Conservation (phyloP, 1,140 invertebrate genomes). For the Caenorhabditis elegans region DNA sequence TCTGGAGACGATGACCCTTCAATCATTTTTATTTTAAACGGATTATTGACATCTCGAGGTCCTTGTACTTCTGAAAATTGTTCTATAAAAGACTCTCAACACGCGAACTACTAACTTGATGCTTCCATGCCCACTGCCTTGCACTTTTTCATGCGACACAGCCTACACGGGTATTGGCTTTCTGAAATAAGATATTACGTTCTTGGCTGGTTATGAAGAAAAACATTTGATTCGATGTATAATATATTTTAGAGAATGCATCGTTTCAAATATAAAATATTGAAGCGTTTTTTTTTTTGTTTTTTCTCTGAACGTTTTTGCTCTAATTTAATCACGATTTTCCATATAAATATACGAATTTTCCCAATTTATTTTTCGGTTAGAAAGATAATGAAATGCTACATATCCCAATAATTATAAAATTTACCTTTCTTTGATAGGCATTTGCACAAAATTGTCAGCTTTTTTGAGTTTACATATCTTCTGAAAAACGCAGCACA, state of each 20-base stretch:
- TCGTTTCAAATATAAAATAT: too few species aligned
- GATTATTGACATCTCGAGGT: not conserved
- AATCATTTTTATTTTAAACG: not conserved
- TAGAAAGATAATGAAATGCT: too few species aligned
- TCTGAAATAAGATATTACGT: conserved; percentile 23
- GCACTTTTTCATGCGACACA: conserved; percentile 4
- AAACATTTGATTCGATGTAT: too few species aligned
- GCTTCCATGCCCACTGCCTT: not conserved
- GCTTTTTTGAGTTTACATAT: conserved; percentile 4
- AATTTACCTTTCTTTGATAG: not conserved
- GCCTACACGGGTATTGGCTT: conserved; percentile 4
- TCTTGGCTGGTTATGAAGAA: too few species aligned
- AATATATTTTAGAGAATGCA: too few species aligned
- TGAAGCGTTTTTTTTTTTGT: too few species aligned
- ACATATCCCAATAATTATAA: too few species aligned
- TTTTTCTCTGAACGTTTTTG: too few species aligned
- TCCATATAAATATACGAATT: too few species aligned
- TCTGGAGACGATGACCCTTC: not conserved
- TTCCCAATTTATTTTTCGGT: too few species aligned
- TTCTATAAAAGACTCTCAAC: too few species aligned
- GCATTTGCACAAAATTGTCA: not conserved
- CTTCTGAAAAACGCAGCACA: conserved; percentile 16
- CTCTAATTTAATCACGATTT: too few species aligned
- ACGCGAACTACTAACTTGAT: not conserved
- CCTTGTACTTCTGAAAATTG: conserved; percentile 10